Percentiles rank a stretch among this genome's conserved stretches.
phyloP scores from a whole-genome alignment of 2,888 invertebrate species.

The Caenorhabditis macrosperma region DNA sequence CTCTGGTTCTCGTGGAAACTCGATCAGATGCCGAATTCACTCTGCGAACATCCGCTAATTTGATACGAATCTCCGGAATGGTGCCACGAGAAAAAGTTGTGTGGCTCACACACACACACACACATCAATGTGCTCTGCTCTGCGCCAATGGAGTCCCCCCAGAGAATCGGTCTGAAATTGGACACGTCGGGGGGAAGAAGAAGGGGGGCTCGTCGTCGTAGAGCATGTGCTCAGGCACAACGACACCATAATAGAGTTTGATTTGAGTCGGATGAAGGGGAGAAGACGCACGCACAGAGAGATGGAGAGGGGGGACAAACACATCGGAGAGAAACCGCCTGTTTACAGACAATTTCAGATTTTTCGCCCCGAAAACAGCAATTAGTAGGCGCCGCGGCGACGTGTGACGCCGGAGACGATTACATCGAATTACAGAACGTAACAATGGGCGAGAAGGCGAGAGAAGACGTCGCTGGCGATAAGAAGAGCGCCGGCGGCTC shows the following conservation, averaged over 20 bases:
- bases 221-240: slow-evolving; percentile 10
- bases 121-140: slow-evolving; percentile 5
- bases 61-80: not conserved
- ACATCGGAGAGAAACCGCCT: slow-evolving; percentile 1
- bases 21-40: not conserved
- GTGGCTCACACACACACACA: no score
- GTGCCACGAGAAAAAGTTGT: not conserved
- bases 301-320: slow-evolving; percentile 4
- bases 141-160: slow-evolving; percentile 20
- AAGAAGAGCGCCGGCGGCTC: not conserved
- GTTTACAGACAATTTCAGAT: slow-evolving; percentile 11
- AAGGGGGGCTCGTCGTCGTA: no score
- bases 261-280: slow-evolving; percentile 44
- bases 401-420: not conserved
- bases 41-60: slow-evolving; percentile 11
- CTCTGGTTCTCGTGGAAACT: not conserved
- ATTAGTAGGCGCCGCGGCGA: not conserved
- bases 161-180: slow-evolving; percentile 56
- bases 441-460: not conserved
- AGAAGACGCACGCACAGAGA: slow-evolving; percentile 7
- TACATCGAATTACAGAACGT: not conserved
- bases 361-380: slow-evolving; percentile 15
- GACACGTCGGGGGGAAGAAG: slow-evolving; percentile 50
- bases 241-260: slow-evolving; percentile 56
- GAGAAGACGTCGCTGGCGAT: not conserved